These are phyloP conservation scores for Nesoenas mayeri DNA, from an alignment of 2,113 vertebrate species.

Conservation along the genomic window DNA sequence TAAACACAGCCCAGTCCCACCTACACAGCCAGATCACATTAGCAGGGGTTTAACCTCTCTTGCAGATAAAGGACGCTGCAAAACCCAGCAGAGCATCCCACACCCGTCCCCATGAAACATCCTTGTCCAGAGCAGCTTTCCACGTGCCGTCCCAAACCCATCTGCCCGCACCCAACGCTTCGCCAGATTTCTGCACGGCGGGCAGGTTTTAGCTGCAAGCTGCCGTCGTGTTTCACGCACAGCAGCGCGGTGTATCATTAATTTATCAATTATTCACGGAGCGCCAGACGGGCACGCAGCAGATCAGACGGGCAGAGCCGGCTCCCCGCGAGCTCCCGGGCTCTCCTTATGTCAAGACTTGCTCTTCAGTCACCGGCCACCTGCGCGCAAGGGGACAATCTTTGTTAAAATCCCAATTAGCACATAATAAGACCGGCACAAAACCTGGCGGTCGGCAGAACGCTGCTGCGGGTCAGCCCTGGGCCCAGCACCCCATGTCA, in stretches of 20 bases:
- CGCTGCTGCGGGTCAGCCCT: neutral
- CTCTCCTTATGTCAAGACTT: neutral
- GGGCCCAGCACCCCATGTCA: neutral
- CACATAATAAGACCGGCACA: neutral
- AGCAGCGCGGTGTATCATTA: neutral
- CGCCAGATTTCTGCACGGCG: neutral
- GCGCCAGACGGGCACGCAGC: neutral
- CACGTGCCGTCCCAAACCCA: accelerated
- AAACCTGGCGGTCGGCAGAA: neutral
- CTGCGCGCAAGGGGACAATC: neutral
- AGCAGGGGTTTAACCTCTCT: neutral
- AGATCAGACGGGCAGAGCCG: neutral
- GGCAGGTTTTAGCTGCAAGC: neutral
- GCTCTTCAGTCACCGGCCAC: slow-evolving; percentile 3
- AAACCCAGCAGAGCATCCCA: accelerated
- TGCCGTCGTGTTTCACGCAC: neutral
- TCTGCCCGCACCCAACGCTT: neutral
- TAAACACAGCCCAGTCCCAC: accelerated
- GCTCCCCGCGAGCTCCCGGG: neutral
- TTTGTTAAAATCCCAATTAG: slow-evolving; percentile 53
- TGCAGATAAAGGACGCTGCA: accelerated
- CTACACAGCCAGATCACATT: accelerated
- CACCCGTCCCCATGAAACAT: accelerated
- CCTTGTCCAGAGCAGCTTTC: accelerated
- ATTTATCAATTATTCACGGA: slow-evolving; percentile 52